Conservation (phyloP, 2,113 vertebrate species). For the Pteropus alecto region DNA sequence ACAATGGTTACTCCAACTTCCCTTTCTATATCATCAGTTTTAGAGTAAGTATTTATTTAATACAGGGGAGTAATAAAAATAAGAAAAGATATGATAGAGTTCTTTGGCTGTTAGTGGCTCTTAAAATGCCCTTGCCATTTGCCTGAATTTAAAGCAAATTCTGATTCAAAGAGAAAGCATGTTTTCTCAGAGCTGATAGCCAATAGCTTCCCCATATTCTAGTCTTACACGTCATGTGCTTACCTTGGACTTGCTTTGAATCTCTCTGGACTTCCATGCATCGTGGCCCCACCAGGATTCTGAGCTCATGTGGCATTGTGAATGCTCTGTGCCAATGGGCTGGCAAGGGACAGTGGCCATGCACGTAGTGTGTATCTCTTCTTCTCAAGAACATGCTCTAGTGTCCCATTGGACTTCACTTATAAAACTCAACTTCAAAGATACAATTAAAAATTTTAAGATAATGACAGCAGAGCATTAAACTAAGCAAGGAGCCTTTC, state of each 20-base stretch:
- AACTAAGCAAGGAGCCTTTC: not conserved
- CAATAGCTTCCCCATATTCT: rapidly evolving
- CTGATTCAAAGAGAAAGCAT: not conserved
- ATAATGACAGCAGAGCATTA: not conserved
- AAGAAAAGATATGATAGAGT: not conserved
- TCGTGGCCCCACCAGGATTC: not conserved
- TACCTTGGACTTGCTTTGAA: not conserved
- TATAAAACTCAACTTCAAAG: not conserved
- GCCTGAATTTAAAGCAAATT: not conserved
- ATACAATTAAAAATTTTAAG: not conserved
- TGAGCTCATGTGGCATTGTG: not conserved
- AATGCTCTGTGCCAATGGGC: not conserved
- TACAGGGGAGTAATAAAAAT: not conserved
- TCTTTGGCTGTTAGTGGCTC: not conserved
- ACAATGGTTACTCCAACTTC: rapidly evolving
- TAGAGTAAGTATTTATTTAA: not conserved
- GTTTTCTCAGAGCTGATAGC: not conserved
- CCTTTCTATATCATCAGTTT: not conserved
- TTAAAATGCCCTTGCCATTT: not conserved
- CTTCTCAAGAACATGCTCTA: not conserved
- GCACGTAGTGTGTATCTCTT: rapidly evolving
- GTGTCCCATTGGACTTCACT: not conserved
- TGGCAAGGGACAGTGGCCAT: not conserved
- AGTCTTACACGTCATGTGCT: not conserved
- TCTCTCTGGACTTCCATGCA: not conserved